These are phyloP conservation scores for Muscicapa adusta DNA, from an alignment of 2,113 vertebrate species.

Conservation along the genomic window DNA sequence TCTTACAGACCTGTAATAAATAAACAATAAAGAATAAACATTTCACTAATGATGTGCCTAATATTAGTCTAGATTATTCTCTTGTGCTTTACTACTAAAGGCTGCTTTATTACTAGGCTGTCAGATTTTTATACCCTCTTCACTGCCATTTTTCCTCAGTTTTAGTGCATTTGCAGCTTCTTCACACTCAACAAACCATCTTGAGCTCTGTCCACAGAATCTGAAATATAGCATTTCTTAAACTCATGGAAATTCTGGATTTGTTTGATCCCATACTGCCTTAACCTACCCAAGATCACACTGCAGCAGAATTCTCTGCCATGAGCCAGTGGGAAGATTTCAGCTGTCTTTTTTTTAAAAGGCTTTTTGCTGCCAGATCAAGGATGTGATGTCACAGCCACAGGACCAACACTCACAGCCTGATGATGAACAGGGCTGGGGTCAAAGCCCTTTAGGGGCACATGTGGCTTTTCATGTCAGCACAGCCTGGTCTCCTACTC, in stretches of 20 bases:
- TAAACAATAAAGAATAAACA: not conserved
- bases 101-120: not conserved
- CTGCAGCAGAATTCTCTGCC: not conserved
- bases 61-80: not conserved
- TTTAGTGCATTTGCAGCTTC: not conserved
- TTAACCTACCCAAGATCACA: not conserved
- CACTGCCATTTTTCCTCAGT: not conserved
- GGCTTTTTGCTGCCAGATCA: not conserved
- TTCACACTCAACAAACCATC: not conserved
- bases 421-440: fast-evolving
- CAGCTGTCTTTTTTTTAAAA: not conserved
- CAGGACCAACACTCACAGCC: not conserved
- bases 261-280: not conserved
- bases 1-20: not conserved
- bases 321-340: not conserved
- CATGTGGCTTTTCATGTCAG: not conserved
- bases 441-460: not conserved
- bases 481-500: not conserved
- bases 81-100: not conserved
- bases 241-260: not conserved
- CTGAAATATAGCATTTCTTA: not conserved
- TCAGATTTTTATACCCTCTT: not conserved
- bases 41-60: not conserved
- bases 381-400: not conserved
- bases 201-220: not conserved